Percentiles rank a stretch among this genome's conserved stretches.
These are phyloP conservation scores for Capitulum mitella DNA, from an alignment of 2,888 invertebrate species.

Conservation along the genomic window DNA sequence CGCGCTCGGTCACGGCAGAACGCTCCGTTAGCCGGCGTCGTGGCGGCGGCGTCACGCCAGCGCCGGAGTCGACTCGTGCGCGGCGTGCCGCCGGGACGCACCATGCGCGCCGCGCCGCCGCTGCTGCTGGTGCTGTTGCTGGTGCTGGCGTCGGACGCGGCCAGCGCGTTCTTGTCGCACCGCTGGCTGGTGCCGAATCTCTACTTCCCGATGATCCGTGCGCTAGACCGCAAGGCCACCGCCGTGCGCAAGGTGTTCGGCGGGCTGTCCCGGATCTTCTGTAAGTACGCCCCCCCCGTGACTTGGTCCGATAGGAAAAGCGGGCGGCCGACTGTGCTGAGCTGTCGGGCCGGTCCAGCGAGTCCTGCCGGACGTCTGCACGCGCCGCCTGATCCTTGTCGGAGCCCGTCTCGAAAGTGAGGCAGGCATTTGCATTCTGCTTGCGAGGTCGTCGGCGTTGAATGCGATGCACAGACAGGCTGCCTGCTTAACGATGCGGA, in stretches of 20 bases:
- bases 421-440: too few species aligned
- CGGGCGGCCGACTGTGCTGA: background rate
- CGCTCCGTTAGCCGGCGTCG: background rate
- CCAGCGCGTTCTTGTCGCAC: background rate
- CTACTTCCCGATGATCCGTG: constrained; percentile 20
- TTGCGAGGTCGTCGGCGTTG: too few species aligned
- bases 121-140: background rate
- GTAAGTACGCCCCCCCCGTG: background rate
- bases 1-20: background rate
- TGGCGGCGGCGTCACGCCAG: background rate
- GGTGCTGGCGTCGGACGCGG: background rate
- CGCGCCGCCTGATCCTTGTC: too few species aligned
- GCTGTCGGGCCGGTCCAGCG: too few species aligned
- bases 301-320: background rate
- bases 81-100: background rate
- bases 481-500: too few species aligned
- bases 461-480: too few species aligned
- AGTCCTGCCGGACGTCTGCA: too few species aligned
- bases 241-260: constrained; percentile 4
- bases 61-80: background rate
- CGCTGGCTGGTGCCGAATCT: constrained; percentile 10
- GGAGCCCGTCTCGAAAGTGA: too few species aligned
- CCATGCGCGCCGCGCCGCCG: background rate
- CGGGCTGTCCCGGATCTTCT: background rate
- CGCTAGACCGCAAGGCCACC: background rate